These are phyloP conservation scores for Terrapene triunguis DNA, from an alignment of 2,113 vertebrate species.

Conservation along the genomic window DNA sequence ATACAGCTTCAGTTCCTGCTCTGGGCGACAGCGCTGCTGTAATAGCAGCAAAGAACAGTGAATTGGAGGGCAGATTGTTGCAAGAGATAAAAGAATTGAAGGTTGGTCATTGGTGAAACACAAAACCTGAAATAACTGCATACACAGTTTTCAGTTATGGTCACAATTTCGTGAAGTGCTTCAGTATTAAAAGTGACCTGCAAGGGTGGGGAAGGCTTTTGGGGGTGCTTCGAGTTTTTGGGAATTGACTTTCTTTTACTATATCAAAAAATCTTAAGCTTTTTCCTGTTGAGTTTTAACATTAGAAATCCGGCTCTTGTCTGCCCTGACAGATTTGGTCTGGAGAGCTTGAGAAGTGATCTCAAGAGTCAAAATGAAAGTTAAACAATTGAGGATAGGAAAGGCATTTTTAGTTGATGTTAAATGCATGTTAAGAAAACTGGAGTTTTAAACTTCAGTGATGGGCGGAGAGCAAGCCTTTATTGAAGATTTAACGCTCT, in stretches of 20 bases:
- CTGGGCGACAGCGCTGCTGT: slow-evolving; percentile 44
- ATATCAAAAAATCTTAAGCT: accelerated
- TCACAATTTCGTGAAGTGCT: not conserved
- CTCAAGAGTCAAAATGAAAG: not conserved
- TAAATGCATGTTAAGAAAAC: not conserved
- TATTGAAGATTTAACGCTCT: not conserved
- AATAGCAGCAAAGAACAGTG: slow-evolving; percentile 59
- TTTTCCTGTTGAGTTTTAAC: accelerated
- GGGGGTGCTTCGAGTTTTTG: not conserved
- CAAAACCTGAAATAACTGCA: not conserved
- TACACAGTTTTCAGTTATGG: not conserved
- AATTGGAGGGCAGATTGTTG: slow-evolving; percentile 83
- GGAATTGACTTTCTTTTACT: not conserved
- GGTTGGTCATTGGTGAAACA: slow-evolving; percentile 76
- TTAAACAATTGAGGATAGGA: not conserved
- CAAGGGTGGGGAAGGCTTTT: accelerated
- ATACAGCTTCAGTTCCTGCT: slow-evolving; percentile 16
- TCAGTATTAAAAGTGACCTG: not conserved
- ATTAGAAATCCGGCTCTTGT: not conserved
- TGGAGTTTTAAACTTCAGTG: not conserved
- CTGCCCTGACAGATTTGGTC: not conserved
- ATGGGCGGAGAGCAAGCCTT: not conserved
- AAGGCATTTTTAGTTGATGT: not conserved
- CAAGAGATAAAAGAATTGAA: slow-evolving; percentile 87
- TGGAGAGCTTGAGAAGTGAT: not conserved